Conservation (phyloP, 2,888 invertebrate species). For the Ormyrus pomaceus region DNA sequence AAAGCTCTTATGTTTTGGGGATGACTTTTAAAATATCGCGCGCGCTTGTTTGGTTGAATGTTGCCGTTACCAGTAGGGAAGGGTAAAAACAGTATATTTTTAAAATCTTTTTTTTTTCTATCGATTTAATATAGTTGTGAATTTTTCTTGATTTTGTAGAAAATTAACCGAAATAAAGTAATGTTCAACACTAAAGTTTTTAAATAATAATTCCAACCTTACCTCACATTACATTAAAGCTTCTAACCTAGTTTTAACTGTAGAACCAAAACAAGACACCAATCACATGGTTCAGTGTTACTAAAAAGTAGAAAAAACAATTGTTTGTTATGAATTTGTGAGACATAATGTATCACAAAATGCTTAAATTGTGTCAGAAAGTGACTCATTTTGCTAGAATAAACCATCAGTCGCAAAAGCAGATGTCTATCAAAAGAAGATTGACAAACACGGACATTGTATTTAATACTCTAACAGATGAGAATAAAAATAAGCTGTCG, state of each 20-base stretch:
- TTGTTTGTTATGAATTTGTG: not conserved
- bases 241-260: not conserved
- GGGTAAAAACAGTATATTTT: not conserved
- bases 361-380: slow-evolving; percentile 26
- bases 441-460: no score
- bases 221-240: not conserved
- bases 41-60: no score
- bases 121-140: not conserved
- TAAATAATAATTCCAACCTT: slow-evolving; percentile 15
- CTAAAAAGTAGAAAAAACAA: not conserved
- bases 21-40: no score
- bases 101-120: not conserved
- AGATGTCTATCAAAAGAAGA: not conserved
- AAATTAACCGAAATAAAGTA: not conserved
- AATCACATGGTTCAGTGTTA: not conserved
- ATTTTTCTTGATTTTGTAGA: not conserved
- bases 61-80: no score
- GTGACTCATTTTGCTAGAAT: not conserved
- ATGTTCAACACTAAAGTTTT: not conserved
- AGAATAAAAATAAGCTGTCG: slow-evolving; percentile 74
- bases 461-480: no score
- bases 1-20: no score
- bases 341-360: slow-evolving; percentile 36
- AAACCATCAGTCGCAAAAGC: slow-evolving; percentile 10
- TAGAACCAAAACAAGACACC: slow-evolving; percentile 1